Evolutionary conservation across 1,140 invertebrate genomes (phyloP).

Genomic region (Oryzaephilus surinamensis): DNA sequence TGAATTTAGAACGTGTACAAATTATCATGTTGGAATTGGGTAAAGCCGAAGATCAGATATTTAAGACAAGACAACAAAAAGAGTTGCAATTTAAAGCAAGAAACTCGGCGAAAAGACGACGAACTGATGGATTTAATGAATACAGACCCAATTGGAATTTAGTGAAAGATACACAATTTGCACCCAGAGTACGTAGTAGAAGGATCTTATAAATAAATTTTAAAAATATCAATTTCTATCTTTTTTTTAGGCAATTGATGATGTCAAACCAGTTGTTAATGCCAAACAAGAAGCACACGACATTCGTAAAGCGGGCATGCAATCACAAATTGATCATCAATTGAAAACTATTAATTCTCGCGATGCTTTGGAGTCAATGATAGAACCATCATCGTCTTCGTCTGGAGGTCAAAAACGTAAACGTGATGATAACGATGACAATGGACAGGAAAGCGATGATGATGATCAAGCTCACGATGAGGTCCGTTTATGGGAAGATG

Average conservation of each 20-base stretch:
- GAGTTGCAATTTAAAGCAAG: slow-evolving; percentile 72
- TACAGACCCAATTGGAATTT: slow-evolving; percentile 57
- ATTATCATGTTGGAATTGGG: slow-evolving; percentile 90
- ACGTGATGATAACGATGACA: slow-evolving; percentile 38
- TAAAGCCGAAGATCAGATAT: slow-evolving; percentile 94
- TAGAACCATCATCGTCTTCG: slow-evolving; percentile 28
- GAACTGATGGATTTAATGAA: slow-evolving; percentile 40
- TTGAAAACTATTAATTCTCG: slow-evolving; percentile 23
- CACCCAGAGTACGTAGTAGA: slow-evolving; percentile 47
- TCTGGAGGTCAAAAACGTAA: slow-evolving; percentile 40
- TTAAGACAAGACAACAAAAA: slow-evolving; percentile 78
- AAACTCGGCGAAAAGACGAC: slow-evolving; percentile 58
- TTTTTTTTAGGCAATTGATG: slow-evolving; percentile 39
- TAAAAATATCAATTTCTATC: slow-evolving; percentile 1
- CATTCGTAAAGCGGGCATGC: slow-evolving; percentile 51
- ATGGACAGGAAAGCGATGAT: slow-evolving; percentile 58
- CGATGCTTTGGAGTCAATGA: slow-evolving; percentile 36
- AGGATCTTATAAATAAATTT: background rate
- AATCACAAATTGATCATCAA: slow-evolving; percentile 24
- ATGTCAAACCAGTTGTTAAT: slow-evolving; percentile 45
- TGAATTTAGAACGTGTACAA: slow-evolving; percentile 86
- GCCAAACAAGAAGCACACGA: slow-evolving; percentile 59
- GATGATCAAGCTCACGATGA: slow-evolving; percentile 82
- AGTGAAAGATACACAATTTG: slow-evolving; percentile 59
- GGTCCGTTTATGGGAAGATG: slow-evolving; percentile 93